Evolutionary conservation across 2,113 vertebrate species (phyloP).

Genomic region (Gadus chalcogrammus): DNA sequence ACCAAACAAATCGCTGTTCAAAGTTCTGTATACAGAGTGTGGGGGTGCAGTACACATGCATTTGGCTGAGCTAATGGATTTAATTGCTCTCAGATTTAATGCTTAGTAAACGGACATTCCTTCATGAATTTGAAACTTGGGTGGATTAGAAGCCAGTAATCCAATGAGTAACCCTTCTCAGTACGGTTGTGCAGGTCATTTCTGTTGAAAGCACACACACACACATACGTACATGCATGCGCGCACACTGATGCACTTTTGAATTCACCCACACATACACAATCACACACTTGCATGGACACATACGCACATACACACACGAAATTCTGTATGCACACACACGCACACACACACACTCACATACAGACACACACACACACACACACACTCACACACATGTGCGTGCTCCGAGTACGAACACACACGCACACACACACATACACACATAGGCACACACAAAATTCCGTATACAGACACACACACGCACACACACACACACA

Average conservation of each 20-base stretch:
- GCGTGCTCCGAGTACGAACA: no score
- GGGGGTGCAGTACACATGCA: slow-evolving; percentile 30
- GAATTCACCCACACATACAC: neutral
- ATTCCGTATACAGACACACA: neutral
- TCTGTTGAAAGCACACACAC: neutral
- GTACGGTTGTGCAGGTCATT: no score
- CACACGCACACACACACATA: no score
- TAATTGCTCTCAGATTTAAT: slow-evolving; percentile 65
- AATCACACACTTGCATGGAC: neutral
- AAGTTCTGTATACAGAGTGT: slow-evolving; percentile 27
- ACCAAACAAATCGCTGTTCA: slow-evolving; percentile 51
- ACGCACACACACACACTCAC: no score
- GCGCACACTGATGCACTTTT: neutral
- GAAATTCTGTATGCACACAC: neutral
- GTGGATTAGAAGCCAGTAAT: slow-evolving; percentile 28
- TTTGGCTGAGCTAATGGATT: slow-evolving; percentile 48
- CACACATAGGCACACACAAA: no score
- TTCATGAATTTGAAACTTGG: slow-evolving; percentile 41
- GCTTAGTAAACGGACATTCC: slow-evolving; percentile 21
- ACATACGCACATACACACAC: neutral
- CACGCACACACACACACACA: neutral
- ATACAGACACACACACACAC: no score
- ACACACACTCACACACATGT: no score
- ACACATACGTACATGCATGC: neutral
- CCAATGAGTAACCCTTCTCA: neutral